These are phyloP conservation scores for Heliconius hortense DNA, from an alignment of 2,888 invertebrate genomes.

Conservation along the genomic window DNA sequence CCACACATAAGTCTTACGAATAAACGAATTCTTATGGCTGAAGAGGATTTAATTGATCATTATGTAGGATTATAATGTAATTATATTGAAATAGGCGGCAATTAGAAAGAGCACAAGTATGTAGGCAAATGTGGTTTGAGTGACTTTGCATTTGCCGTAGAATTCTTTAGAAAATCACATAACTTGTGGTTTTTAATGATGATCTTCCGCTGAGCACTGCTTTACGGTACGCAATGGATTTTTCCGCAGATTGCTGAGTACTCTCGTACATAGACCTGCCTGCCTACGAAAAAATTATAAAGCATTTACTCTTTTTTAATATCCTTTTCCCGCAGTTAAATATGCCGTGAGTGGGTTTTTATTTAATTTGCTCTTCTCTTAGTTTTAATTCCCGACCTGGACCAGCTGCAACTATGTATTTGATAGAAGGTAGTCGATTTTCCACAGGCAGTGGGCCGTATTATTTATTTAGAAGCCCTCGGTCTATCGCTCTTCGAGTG, in stretches of 20 bases:
- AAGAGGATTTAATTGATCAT: slow-evolving; percentile 51
- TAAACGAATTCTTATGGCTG: slow-evolving; percentile 13
- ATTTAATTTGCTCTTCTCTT: slow-evolving; percentile 38
- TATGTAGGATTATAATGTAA: slow-evolving; percentile 18
- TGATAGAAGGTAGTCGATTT: slow-evolving; percentile 35
- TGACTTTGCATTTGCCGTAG: slow-evolving; percentile 41
- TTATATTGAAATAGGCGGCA: slow-evolving; percentile 32
- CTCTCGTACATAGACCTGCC: slow-evolving; percentile 34
- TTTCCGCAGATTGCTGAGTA: slow-evolving; percentile 39
- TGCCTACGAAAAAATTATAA: slow-evolving; percentile 36
- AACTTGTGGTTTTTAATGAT: slow-evolving; percentile 46
- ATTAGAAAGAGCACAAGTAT: slow-evolving; percentile 37
- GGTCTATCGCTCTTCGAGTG: slow-evolving; percentile 40
- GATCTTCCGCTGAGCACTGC: slow-evolving; percentile 41
- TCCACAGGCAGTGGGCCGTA: slow-evolving; percentile 38
- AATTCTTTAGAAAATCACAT: slow-evolving; percentile 46
- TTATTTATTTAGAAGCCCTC: slow-evolving; percentile 42
- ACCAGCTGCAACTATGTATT: slow-evolving; percentile 14
- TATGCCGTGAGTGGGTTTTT: slow-evolving; percentile 22
- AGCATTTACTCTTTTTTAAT: slow-evolving; percentile 39
- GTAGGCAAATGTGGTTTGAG: slow-evolving; percentile 42
- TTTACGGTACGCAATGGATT: slow-evolving; percentile 41
- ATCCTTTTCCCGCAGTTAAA: slow-evolving; percentile 29
- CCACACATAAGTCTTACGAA: not conserved
- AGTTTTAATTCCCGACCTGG: slow-evolving; percentile 25